Percentiles rank a stretch among this genome's conserved stretches.
These are phyloP conservation scores for Pangasius mekongensis DNA, from an alignment of 2,797 vertebrate genomes.

Conservation along the genomic window DNA sequence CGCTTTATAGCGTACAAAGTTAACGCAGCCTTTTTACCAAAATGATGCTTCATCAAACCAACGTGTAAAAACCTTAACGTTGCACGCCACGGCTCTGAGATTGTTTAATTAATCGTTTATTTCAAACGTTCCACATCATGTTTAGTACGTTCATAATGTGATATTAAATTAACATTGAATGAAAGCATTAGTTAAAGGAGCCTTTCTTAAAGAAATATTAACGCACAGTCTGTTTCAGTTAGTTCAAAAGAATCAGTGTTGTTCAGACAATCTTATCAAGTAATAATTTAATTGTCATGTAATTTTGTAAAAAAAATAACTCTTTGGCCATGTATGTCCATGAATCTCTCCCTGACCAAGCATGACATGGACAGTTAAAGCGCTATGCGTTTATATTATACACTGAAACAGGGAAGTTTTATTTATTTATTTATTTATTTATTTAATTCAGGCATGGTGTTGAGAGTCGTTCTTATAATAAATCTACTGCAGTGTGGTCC, in stretches of 20 bases:
- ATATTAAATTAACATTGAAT: background rate
- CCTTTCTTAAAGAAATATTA: background rate
- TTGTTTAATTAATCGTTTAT: background rate
- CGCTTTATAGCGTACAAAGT: background rate
- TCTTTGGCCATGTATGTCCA: background rate
- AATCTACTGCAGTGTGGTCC: background rate
- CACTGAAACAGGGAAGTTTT: background rate
- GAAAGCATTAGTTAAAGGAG: background rate
- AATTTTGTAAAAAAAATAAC: background rate
- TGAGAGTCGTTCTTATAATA: background rate
- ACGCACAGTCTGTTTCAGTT: background rate
- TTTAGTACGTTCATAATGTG: background rate
- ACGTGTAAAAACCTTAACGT: background rate
- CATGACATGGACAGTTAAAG: background rate
- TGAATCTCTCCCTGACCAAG: background rate
- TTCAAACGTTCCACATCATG: too few species aligned
- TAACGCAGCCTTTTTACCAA: background rate
- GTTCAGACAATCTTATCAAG: background rate
- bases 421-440: background rate
- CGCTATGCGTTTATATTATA: background rate
- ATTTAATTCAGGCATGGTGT: background rate
- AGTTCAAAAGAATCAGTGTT: background rate
- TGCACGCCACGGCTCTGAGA: background rate
- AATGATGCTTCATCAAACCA: background rate
- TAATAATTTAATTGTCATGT: background rate